These are phyloP conservation scores for Microplitis demolitor DNA, from an alignment of 1,140 invertebrate species.

Conservation along the genomic window DNA sequence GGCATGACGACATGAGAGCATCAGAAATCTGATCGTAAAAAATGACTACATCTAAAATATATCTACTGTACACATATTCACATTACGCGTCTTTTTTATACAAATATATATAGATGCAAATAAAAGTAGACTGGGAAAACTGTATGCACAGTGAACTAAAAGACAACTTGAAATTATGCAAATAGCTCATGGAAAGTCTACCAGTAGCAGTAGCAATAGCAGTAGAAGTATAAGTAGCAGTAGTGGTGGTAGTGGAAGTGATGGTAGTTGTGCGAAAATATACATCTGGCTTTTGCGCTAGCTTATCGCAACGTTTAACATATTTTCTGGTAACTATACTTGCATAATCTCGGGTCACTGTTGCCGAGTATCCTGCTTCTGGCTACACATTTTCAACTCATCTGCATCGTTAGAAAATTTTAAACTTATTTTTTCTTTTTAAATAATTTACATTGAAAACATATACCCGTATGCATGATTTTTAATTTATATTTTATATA, in stretches of 20 bases:
- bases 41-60: background rate
- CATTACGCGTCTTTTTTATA: too few relatives aligned
- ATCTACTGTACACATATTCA: background rate
- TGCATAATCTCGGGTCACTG: conserved; percentile 14
- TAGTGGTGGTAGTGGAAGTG: too few relatives aligned
- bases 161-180: conserved; percentile 22
- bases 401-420: background rate
- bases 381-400: background rate
- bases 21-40: background rate
- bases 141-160: conserved; percentile 2
- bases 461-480: too few relatives aligned
- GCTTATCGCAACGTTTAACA: conserved; percentile 15
- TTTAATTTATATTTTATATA: too few relatives aligned
- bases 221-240: too few relatives aligned
- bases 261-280: conserved; percentile 6
- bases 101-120: background rate
- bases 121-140: background rate
- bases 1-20: background rate
- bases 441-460: too few relatives aligned
- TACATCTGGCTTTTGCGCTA: conserved; percentile 2
- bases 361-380: background rate
- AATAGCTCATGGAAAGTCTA: conserved; percentile 6
- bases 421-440: background rate
- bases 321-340: conserved; percentile 19
- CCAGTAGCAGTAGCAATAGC: background rate